Evolutionary conservation across 2,888 invertebrate genomes (phyloP).

Genomic region (Hecatera dysodea): DNA sequence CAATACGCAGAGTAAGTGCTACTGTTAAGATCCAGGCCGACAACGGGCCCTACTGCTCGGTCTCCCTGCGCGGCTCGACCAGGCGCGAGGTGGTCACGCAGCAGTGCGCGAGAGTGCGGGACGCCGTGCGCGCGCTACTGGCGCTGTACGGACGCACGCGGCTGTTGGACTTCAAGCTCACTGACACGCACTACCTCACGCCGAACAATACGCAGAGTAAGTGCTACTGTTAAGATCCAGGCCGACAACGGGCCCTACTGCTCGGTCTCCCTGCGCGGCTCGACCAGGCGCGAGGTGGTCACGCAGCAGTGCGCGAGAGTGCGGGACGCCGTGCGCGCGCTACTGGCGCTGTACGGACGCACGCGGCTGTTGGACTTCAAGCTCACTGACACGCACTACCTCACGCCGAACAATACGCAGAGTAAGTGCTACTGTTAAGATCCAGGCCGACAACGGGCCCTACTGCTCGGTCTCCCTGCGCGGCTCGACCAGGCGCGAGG

Average conservation of each 20-base stretch:
- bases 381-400: constrained; percentile 91
- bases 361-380: constrained; percentile 96
- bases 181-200: constrained; percentile 90
- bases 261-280: constrained; percentile 91
- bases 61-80: constrained; percentile 91
- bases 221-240: constrained; percentile 27
- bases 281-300: constrained; percentile 91
- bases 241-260: constrained; percentile 93
- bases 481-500: constrained; percentile 90
- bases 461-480: constrained; percentile 93
- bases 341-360: constrained; percentile 96
- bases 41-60: constrained; percentile 93
- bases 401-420: constrained; percentile 85
- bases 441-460: constrained; percentile 91
- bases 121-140: constrained; percentile 95
- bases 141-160: constrained; percentile 96
- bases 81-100: constrained; percentile 92
- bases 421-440: constrained; percentile 61
- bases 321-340: constrained; percentile 94
- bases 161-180: constrained; percentile 95
- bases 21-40: constrained; percentile 91
- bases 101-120: constrained; percentile 94
- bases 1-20: constrained; percentile 73
- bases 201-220: constrained; percentile 81
- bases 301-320: constrained; percentile 93